Evolutionary conservation across 2,888 invertebrate species (phyloP).

Genomic region (Drosophila barbarae): DNA sequence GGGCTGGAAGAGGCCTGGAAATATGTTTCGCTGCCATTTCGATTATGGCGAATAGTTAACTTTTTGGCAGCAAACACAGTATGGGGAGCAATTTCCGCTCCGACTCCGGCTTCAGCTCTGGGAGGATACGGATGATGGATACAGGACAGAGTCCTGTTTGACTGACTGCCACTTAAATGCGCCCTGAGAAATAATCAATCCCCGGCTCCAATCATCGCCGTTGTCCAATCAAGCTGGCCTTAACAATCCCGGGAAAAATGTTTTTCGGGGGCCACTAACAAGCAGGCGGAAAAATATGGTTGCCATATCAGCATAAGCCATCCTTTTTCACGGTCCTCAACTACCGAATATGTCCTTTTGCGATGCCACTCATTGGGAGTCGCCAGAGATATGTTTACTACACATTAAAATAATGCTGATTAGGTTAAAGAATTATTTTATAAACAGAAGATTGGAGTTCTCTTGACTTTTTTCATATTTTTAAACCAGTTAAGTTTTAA

Average conservation of each 20-base stretch:
- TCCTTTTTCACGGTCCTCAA: conserved; percentile 5
- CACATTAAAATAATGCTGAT: neutral
- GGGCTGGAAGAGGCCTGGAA: conserved; percentile 18
- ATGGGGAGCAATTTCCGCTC: conserved; percentile 52
- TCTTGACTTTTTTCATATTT: neutral
- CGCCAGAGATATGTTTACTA: neutral
- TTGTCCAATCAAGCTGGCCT: conserved; percentile 31
- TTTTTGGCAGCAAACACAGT: conserved; percentile 44
- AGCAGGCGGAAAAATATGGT: conserved; percentile 25
- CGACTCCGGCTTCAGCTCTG: neutral
- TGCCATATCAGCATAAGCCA: conserved; percentile 39
- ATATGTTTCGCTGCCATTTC: conserved; percentile 61
- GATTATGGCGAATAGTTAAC: conserved; percentile 66
- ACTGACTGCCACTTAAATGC: conserved; percentile 35
- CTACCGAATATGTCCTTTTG: conserved; percentile 8
- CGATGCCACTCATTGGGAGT: conserved; percentile 1
- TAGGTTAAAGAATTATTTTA: neutral
- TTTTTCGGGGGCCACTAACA: conserved; percentile 24
- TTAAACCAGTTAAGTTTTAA: neutral
- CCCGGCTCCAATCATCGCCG: conserved; percentile 26
- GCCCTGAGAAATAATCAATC: conserved; percentile 39
- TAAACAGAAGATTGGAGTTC: neutral
- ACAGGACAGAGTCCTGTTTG: conserved; percentile 19
- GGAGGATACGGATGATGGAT: conserved; percentile 23
- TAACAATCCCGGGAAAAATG: conserved; percentile 5